Conservation (phyloP, 2,113 vertebrate genomes). For the Pseudonaja textilis region DNA sequence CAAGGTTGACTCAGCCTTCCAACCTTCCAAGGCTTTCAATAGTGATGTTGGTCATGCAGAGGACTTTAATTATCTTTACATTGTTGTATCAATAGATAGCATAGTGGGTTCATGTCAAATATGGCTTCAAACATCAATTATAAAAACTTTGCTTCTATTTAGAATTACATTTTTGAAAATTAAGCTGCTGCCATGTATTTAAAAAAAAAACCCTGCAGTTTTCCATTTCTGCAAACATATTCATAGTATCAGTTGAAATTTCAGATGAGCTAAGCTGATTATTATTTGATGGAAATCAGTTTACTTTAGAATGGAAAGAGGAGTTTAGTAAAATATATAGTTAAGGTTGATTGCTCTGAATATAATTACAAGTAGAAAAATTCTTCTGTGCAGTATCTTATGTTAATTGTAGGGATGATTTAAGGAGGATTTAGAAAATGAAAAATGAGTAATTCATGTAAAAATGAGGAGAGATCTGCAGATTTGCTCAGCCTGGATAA, state of each 20-base stretch:
- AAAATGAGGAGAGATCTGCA: neutral
- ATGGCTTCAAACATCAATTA: neutral
- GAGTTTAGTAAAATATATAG: constrained; percentile 16
- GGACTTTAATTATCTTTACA: neutral
- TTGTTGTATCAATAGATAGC: neutral
- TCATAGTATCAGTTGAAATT: constrained; percentile 8
- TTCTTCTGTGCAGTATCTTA: neutral
- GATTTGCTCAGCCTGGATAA: neutral
- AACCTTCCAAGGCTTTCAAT: neutral
- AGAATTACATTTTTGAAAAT: neutral
- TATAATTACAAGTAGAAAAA: constrained; percentile 1
- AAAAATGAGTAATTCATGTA: neutral
- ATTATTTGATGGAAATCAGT: constrained; percentile 5
- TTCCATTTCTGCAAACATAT: neutral
- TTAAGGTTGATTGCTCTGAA: constrained; percentile 24
- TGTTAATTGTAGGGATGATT: neutral
- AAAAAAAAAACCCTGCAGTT: neutral
- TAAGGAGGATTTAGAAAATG: neutral
- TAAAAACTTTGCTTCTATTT: neutral
- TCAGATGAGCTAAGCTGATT: neutral
- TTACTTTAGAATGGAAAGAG: neutral
- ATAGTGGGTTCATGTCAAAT: neutral
- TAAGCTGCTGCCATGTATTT: neutral
- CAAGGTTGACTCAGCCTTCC: too few relatives aligned
- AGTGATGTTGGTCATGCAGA: neutral